phyloP scores from a whole-genome alignment of 2,113 vertebrate species.

The Nycticebus coucang region DNA sequence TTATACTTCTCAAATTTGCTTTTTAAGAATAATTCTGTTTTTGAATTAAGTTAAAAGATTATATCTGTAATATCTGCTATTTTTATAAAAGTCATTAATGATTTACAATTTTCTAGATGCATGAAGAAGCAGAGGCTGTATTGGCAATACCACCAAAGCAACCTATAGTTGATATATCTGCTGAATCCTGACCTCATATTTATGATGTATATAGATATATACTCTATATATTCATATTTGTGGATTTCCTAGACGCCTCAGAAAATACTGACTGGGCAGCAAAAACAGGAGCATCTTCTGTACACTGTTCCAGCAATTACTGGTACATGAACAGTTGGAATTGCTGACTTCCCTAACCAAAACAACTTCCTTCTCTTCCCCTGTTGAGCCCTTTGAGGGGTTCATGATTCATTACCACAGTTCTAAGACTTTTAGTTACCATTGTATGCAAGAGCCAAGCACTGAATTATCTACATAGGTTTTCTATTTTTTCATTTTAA shows the following conservation, averaged over 20 bases:
- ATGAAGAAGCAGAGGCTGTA: conserved; percentile 97
- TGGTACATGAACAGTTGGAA: conserved; percentile 82
- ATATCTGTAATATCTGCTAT: background rate
- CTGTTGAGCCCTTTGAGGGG: conserved; percentile 67
- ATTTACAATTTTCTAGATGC: conserved; percentile 88
- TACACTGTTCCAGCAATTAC: conserved; percentile 72
- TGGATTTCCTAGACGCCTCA: conserved; percentile 75
- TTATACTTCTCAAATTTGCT: background rate
- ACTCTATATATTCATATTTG: conserved; percentile 48
- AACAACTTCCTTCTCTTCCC: conserved; percentile 73
- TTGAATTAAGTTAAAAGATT: conserved; percentile 35
- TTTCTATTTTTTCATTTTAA: conserved; percentile 79
- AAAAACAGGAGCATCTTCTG: conserved; percentile 77
- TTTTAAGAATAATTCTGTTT: conserved; percentile 25
- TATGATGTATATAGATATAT: background rate
- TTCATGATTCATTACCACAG: conserved; percentile 71
- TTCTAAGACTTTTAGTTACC: conserved; percentile 84
- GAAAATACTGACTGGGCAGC: conserved; percentile 74
- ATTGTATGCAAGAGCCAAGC: conserved; percentile 84
- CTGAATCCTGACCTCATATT: conserved; percentile 91
- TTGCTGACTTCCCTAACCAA: conserved; percentile 78
- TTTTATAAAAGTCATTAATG: conserved; percentile 8
- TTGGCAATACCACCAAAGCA: conserved; percentile 90
- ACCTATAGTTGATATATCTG: conserved; percentile 83
- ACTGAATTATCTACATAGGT: conserved; percentile 81